Conservation (phyloP, 35 echinoderm and acorn worm species). For the Heliocidaris erythrogramma region DNA sequence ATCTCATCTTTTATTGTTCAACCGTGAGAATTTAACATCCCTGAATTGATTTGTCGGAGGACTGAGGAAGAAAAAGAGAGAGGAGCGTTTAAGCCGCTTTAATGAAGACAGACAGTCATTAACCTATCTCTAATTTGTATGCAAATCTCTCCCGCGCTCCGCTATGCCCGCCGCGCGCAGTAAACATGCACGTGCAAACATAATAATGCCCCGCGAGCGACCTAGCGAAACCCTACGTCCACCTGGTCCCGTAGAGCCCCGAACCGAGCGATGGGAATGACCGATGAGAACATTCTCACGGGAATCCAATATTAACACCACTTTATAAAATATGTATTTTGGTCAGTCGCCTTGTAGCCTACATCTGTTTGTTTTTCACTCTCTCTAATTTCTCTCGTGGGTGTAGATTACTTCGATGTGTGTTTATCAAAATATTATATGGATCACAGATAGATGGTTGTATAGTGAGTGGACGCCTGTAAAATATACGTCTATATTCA, state of each 20-base stretch:
- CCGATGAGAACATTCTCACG: not conserved
- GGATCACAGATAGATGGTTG: too few relatives aligned
- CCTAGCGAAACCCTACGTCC: not conserved
- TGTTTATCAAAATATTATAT: too few relatives aligned
- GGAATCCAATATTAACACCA: not conserved
- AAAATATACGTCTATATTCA: too few relatives aligned
- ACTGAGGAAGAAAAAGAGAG: not conserved
- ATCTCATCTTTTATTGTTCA: conserved; percentile 18
- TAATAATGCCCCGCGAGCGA: not conserved
- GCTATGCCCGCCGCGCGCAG: not conserved
- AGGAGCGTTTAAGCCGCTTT: not conserved
- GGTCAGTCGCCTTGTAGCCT: not conserved
- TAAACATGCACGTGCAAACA: conserved; percentile 16
- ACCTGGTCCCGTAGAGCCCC: not conserved
- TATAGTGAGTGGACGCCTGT: too few relatives aligned
- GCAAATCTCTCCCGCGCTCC: not conserved
- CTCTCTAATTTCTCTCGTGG: too few relatives aligned
- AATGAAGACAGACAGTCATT: conserved; percentile 3
- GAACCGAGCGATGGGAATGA: not conserved
- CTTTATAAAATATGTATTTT: not conserved
- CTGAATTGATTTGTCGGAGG: not conserved
- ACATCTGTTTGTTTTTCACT: not conserved
- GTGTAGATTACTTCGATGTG: too few relatives aligned
- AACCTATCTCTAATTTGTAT: not conserved
- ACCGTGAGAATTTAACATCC: not conserved